Evolutionary conservation across 2,113 vertebrate genomes (phyloP), one percentile per base, ranked within the genome.

Genomic region (Gobiocypris rarus): DNA sequence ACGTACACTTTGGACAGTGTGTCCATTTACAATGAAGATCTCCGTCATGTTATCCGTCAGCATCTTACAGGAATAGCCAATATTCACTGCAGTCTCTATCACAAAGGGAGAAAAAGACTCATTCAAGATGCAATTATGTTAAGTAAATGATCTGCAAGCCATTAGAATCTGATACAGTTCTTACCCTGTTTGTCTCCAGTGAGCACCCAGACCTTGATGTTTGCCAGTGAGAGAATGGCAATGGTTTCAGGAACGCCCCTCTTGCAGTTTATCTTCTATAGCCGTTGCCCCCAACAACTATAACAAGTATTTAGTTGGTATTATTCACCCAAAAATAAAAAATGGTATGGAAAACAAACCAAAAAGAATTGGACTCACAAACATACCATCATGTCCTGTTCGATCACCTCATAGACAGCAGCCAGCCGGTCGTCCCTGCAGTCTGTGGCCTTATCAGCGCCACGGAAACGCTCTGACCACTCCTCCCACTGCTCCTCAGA

Each of bases 1-100:
- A 10, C 97, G 95, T 65, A 98, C 97, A 41, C 96, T 96, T 89
- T 97, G 94, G 26, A 98, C 97, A 0, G 96, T 98, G 93, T 95
- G 95, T 19, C 97, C 97, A 0, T 94, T 95, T 69, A 98, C 94
- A 52, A 97, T 88, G 14, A 98, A 98, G 85, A 98, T 95, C 85
- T 97, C 97, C 0, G 95, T 93, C 96, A 97, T 96, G 82, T 97
- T 95, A 0, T 97, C 97, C 0, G 96, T 98, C 92, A 98, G 91
- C 97, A 98, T 98, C 93, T 98, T 98, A 91, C 97, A 98, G 38
- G 97, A 98, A 87, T 98, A 98, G 45, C 97, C 97, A 0, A 98
- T 98, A 90, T 98, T 98, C 88, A 98, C 96, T 0, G 97, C 97
- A 0, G 97, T 98, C 91, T 98, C 97, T 98, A 90, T 41, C 78